A percentile compares a stretch with the other conserved stretches of the same genome.
These are phyloP conservation scores for Pelecanoides urinatrix DNA, from an alignment of 2,113 vertebrate genomes.

Conservation along the genomic window DNA sequence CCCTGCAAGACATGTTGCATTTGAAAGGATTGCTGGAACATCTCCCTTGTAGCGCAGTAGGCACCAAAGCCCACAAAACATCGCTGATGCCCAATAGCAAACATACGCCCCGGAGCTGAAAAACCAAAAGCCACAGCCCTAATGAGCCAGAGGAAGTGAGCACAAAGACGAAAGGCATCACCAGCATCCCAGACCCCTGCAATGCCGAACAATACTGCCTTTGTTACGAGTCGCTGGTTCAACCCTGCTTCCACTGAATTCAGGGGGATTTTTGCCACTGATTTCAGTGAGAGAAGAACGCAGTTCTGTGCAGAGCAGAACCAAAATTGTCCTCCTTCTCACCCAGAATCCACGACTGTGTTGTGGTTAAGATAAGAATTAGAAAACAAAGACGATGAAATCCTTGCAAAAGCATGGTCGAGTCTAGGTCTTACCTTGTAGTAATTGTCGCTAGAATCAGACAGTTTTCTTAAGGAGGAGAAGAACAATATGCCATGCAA, in stretches of 20 bases:
- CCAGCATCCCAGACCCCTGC: constrained; percentile 17
- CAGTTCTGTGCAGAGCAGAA: background rate
- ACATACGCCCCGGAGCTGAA: background rate
- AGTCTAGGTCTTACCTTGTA: background rate
- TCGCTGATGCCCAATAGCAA: background rate
- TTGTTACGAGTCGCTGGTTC: background rate
- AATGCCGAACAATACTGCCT: background rate
- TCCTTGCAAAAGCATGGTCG: background rate
- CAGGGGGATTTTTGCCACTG: background rate
- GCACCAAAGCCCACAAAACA: background rate
- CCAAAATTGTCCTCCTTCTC: background rate
- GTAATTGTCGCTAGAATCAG: background rate
- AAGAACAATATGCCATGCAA: background rate
- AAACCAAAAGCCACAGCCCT: constrained; percentile 10
- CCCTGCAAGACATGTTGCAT: background rate
- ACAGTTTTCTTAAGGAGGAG: background rate
- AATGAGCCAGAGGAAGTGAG: constrained; percentile 32
- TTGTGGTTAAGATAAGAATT: background rate
- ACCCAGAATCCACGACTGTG: background rate
- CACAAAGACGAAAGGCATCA: constrained; percentile 13
- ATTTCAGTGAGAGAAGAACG: background rate
- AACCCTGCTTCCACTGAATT: background rate
- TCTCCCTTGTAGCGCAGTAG: background rate
- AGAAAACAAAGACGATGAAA: background rate
- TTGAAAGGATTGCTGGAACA: background rate